A percentile compares a stretch with the other conserved stretches of the same genome.
phyloP scores from a whole-genome alignment of 2,888 invertebrate species.

The Oligia strigilis region DNA sequence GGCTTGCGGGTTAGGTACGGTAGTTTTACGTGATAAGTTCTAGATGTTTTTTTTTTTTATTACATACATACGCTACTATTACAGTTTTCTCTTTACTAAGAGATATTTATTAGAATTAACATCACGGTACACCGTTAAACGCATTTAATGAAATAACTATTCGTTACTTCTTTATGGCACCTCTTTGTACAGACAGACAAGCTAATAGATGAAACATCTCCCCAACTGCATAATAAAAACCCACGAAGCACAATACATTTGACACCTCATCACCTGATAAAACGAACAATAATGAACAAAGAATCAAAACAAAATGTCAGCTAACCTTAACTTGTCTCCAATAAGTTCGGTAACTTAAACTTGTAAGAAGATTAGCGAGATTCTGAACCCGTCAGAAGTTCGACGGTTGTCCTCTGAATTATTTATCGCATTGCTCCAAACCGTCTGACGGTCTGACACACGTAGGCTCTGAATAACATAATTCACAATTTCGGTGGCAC shows the following conservation, averaged over 20 bases:
- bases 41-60: not conserved
- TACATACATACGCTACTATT: no score
- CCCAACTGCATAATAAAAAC: not conserved
- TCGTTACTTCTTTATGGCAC: no score
- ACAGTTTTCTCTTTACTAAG: no score
- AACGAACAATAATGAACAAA: slow-evolving; percentile 29
- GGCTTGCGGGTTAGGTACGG: no score
- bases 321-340: slow-evolving; percentile 40
- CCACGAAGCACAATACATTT: not conserved
- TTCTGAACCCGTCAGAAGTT: slow-evolving; percentile 58
- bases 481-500: slow-evolving; percentile 41
- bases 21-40: not conserved
- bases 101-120: no score
- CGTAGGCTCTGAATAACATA: slow-evolving; percentile 50
- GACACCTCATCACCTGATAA: not conserved
- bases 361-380: slow-evolving; percentile 64
- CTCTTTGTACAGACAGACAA: not conserved
- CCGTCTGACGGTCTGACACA: slow-evolving; percentile 43
- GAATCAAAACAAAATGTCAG: slow-evolving; percentile 50
- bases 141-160: not conserved
- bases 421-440: slow-evolving; percentile 60
- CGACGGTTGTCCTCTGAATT: slow-evolving; percentile 61
- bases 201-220: not conserved
- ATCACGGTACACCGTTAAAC: not conserved
- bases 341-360: slow-evolving; percentile 60